Evolutionary conservation across 2,888 invertebrate species (phyloP), one percentile per base, ranked within the genome.

Genomic region (Drosophila longiperda): DNA sequence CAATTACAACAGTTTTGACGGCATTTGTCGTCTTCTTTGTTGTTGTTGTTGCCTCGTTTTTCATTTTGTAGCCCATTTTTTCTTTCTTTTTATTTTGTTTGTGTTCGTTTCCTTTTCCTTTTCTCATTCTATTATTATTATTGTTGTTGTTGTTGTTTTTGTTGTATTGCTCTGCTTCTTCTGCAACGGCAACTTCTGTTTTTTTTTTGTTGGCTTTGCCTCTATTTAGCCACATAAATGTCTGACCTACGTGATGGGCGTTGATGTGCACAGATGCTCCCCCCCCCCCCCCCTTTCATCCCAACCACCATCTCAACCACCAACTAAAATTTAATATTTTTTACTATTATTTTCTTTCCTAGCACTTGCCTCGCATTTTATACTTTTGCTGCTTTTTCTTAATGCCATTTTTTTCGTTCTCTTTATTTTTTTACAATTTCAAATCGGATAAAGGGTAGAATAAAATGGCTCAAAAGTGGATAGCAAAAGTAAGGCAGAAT

Each of bases 201-300:
- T 57, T 52, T 3, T n/a, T 32, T 32, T 32, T 6, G 36, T 57
- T 67, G 50, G 54, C 40, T 50, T 59, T 61, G n/a, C n/a, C 26
- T 54, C 64, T 71, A 64, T 71, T 75, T 69, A 58, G 62, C 78
- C 60, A 54, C 36, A 26, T n/a, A 71, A 80, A 75, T 45, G 72
- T 55, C 77, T 73, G 80, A 74, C 68, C 80, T 73, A 45, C 52
- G 64, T 52, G 34, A 20, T 33, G 65, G 68, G 79, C 72, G 75
- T 66, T 66, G 65, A 66, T 78, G 72, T 68, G 73, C 85, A 66
- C 87, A 85, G 88, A 83, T 82, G 80, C 71, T 74, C 2, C 9
- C 5, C 17, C 26, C 61, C 36, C 34, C 34, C 61, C 60, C 26
- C 53, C 50, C 29, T 0, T 0, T 29, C 29, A n/a, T n/a, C n/a